Evolutionary conservation across 1,140 invertebrate genomes (phyloP).

Genomic region (Scylla paramamosain): DNA sequence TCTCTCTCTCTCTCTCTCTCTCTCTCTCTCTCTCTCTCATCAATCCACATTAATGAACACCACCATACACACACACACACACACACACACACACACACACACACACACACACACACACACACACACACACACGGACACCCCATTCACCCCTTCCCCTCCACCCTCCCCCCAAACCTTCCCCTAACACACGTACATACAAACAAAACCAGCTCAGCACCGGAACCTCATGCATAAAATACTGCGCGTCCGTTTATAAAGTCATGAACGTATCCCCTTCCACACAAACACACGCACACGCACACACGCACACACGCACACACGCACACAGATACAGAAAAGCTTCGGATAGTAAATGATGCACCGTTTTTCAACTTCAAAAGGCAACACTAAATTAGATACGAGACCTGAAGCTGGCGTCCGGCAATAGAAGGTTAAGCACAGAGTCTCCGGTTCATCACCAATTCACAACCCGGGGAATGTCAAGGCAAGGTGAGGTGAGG

Average conservation of each 20-base stretch:
- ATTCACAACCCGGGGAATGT: background rate
- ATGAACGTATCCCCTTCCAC: background rate
- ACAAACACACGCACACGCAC: background rate
- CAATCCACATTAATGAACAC: background rate
- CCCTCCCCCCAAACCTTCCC: background rate
- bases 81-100: conserved; percentile 20
- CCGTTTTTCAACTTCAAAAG: conserved; percentile 23
- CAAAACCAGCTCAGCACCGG: background rate
- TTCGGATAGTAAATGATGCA: background rate
- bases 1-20: background rate
- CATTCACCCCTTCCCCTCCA: background rate
- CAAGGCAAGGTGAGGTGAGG: background rate
- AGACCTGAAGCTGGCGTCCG: background rate
- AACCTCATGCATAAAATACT: background rate
- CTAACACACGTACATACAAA: background rate
- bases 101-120: conserved; percentile 11
- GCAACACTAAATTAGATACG: background rate
- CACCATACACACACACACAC: background rate
- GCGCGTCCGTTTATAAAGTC: background rate
- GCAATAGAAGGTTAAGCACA: background rate
- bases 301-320: background rate
- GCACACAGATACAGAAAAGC: background rate
- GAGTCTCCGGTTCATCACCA: background rate
- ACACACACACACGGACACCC: background rate
- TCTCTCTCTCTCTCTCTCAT: background rate